phyloP scores from a whole-genome alignment of 2,888 invertebrate species.

The Uloborus plumipes region DNA sequence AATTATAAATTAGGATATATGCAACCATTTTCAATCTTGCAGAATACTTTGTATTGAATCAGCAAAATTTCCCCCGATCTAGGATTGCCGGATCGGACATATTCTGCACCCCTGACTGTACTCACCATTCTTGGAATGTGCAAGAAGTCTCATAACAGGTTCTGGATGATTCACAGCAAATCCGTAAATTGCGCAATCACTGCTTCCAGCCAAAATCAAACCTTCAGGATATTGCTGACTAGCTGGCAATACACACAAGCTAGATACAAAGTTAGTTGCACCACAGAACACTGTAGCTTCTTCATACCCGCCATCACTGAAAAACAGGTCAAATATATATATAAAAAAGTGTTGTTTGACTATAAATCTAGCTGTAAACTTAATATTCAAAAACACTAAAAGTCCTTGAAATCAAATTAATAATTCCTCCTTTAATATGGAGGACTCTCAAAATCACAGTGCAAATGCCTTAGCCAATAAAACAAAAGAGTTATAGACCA shows the following conservation, averaged over 20 bases:
- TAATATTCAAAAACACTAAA: neutral
- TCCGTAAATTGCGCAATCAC: slow-evolving; percentile 86
- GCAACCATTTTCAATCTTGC: too few relatives aligned
- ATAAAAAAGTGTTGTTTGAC: neutral
- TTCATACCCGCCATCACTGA: slow-evolving; percentile 10
- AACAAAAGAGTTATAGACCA: too few relatives aligned
- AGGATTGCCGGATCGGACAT: too few relatives aligned
- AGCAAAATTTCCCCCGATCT: too few relatives aligned
- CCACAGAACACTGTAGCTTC: slow-evolving; percentile 74
- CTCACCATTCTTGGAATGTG: slow-evolving; percentile 82
- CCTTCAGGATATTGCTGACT: slow-evolving; percentile 81
- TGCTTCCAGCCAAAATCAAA: slow-evolving; percentile 88
- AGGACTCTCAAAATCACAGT: too few relatives aligned
- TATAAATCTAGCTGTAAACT: neutral
- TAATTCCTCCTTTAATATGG: too few relatives aligned
- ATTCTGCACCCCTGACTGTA: neutral
- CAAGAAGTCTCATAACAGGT: slow-evolving; percentile 80
- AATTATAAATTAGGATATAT: too few relatives aligned
- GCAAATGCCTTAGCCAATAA: too few relatives aligned
- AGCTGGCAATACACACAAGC: slow-evolving; percentile 83
- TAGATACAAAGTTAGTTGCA: slow-evolving; percentile 88
- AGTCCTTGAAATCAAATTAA: too few relatives aligned
- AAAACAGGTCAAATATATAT: neutral
- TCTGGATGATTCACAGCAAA: slow-evolving; percentile 81
- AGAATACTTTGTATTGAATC: too few relatives aligned